These are phyloP conservation scores for Sardinella longiceps DNA, from an alignment of 2,797 vertebrate species.

Conservation along the genomic window DNA sequence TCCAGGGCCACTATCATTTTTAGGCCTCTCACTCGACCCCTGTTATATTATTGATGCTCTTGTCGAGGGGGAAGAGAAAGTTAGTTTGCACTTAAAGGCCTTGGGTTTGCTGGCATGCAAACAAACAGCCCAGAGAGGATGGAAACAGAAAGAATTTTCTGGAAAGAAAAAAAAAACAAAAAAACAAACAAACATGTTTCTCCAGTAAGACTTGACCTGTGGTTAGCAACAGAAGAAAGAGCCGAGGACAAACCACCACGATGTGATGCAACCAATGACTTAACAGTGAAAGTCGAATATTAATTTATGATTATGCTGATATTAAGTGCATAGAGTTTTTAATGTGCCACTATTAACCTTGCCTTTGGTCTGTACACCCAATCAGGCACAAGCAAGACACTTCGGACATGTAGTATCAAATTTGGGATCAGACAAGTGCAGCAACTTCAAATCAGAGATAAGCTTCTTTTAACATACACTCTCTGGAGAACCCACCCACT, in stretches of 20 bases:
- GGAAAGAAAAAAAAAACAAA: neutral
- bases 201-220: constrained; percentile 50
- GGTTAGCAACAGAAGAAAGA: constrained; percentile 34
- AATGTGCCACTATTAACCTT: neutral
- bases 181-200: neutral
- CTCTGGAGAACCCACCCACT: neutral
- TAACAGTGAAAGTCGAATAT: too few relatives aligned
- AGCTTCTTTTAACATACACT: neutral
- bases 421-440: neutral
- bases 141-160: neutral
- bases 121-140: constrained; percentile 49
- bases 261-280: neutral
- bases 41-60: constrained; percentile 68
- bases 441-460: neutral
- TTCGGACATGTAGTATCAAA: neutral
- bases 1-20: constrained; percentile 54
- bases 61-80: constrained; percentile 60
- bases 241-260: constrained; percentile 38
- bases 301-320: too few relatives aligned
- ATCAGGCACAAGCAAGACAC: neutral
- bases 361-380: neutral
- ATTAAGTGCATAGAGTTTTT: too few relatives aligned
- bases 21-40: constrained; percentile 52
- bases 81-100: constrained; percentile 62
- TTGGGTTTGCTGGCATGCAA: constrained; percentile 54